Base-by-base conservation (phyloP, 92 coral and sea anemone species). In the Zoanthus gigantus region DNA sequence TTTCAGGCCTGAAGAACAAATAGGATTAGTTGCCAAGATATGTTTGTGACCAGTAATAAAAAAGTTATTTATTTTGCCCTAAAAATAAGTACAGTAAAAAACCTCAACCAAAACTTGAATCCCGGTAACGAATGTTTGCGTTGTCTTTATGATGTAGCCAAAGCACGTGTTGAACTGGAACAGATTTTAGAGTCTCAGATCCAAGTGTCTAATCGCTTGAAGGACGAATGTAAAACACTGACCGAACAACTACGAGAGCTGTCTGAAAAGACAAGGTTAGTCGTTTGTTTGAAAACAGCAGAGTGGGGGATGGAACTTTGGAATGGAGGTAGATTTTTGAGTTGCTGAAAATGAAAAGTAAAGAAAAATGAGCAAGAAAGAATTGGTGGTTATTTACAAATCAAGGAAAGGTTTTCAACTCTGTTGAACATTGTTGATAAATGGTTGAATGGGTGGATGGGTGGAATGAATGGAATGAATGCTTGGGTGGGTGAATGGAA, bases 161-260 rank as follows among this genome's bases (percentile, higher is more conserved):
- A 92, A 65, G 89, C 86, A 48, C 93, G 97, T 15, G 90, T 85
- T 13, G 99, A 97, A 48, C 84, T 95, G 11, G 98, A 95, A 47
- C 90, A 92, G 88, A 92, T 97, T 93, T 46, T 95, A 57, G 97
- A 95, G 79, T 86, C 97, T 31, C 97, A 97, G 89, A 93, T 95
- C 65, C 92, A 93, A 71, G 92, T 97, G 85, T 92, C 97, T 15
- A 89, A 90, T 67, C 84, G 74, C 31, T 66, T 97, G 82, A 95
- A 93, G 71, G 95, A 95, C 30, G 99, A 97, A 86, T 93, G 95
- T 66, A 90, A 91, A 56, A 92, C 78, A 56, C 94, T 97, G 42
- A 78, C 98, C 0, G 90, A 88, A 45, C 95, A 95, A 82, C 79
- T 97, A 57, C 90, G 92, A 74, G 96, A 95, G 32, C 83, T 91